Conservation (phyloP, 2,113 vertebrate genomes). For the Cranoglanis bouderius region DNA sequence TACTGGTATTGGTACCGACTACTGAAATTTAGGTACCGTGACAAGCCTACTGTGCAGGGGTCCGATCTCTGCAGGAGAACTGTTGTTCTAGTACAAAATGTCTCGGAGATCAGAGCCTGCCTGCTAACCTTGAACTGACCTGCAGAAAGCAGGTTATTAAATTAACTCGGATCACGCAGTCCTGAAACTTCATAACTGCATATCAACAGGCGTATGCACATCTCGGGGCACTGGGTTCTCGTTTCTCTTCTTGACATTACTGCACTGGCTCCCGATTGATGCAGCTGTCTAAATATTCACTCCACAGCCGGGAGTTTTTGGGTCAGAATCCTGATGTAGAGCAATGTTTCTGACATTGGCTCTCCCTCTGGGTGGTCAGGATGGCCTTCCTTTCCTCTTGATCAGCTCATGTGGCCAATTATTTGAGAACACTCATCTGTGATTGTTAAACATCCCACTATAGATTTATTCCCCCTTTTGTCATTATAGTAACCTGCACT, state of each 20-base stretch:
- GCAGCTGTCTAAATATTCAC: conserved; percentile 3
- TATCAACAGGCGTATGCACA: background rate
- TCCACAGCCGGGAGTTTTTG: background rate
- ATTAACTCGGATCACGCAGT: background rate
- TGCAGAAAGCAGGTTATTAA: background rate
- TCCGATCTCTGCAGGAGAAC: conserved; percentile 38
- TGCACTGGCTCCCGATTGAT: background rate
- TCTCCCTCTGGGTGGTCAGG: background rate
- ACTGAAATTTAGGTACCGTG: too few relatives aligned
- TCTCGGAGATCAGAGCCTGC: background rate
- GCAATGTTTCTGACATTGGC: background rate
- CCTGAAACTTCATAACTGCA: background rate
- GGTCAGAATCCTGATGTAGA: background rate
- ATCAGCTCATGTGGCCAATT: background rate
- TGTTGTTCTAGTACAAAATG: background rate
- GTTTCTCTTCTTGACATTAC: too few relatives aligned
- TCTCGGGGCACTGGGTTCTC: background rate
- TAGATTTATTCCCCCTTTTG: background rate
- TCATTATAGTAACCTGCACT: background rate
- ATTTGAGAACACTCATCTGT: background rate
- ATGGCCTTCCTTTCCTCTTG: background rate
- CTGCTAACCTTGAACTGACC: conserved; percentile 26
- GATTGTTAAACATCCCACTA: background rate
- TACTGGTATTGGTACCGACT: too few relatives aligned
- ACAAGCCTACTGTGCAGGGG: conserved; percentile 6